A percentile compares a stretch with the other conserved stretches of the same genome.
These are phyloP conservation scores for Petrocephalus zakoni DNA, from an alignment of 2,113 vertebrate species.

Conservation along the genomic window DNA sequence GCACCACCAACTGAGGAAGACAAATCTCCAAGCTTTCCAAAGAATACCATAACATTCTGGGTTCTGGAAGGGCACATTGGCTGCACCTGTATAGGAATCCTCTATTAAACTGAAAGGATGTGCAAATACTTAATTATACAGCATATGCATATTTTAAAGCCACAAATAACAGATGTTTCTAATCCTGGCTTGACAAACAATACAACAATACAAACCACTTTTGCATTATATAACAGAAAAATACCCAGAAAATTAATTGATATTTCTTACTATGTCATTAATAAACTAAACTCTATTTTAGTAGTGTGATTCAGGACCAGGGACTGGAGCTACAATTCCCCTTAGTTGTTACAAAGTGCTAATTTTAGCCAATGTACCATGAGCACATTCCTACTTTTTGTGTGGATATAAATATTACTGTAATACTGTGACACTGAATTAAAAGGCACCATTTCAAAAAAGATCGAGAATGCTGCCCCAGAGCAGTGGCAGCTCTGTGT, in stretches of 20 bases:
- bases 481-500: background rate
- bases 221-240: background rate
- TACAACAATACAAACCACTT: background rate
- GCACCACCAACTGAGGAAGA: background rate
- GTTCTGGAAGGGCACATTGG: background rate
- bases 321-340: background rate
- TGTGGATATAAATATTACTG: background rate
- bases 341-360: background rate
- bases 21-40: background rate
- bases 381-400: background rate
- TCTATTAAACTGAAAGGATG: background rate
- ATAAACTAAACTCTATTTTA: conserved; percentile 6
- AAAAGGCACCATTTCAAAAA: background rate
- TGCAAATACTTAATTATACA: background rate
- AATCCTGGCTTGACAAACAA: background rate
- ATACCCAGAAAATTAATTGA: background rate
- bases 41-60: background rate
- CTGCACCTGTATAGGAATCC: background rate
- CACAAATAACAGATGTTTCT: background rate
- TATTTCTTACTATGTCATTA: conserved; percentile 9
- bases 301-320: background rate
- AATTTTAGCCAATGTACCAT: background rate
- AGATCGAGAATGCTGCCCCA: background rate
- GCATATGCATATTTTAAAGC: background rate
- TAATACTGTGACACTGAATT: background rate